Base-by-base conservation (phyloP, 2,888 invertebrate genomes). In the Cosmia pyralina region DNA sequence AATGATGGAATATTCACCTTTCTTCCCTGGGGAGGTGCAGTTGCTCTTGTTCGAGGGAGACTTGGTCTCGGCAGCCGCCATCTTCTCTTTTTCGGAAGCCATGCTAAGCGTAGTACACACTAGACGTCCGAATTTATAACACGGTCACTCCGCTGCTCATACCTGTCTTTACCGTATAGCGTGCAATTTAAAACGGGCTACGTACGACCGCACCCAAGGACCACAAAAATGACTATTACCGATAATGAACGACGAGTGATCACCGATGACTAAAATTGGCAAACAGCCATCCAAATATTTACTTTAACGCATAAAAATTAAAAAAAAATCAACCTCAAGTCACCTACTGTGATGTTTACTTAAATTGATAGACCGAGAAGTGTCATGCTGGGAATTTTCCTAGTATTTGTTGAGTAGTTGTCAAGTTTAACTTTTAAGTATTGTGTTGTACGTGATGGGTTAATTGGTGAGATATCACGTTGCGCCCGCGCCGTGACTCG, bases 11-110 rank as follows among this genome's bases (percentile, higher is more conserved):
- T 83, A 85, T 81, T 90, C 94, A 96, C 96, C 96, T 96, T 96
- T 96, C 88, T 96, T 96, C 81, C 94, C 96, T 28, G 96, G 96
- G 76, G 96, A 96, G 72, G 96, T 93, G 90, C 94, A 94, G 92
- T 96, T 96, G 90, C 93, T 94, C 92, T 93, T 95, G 90, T 94
- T 95, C 70, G 94, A 94, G 59, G 96, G 95, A 80, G 96, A 96
- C 90, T 96, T 96, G 83, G 93, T 87, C 83, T 95, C 95, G 77
- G 94, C 93, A 71, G 94, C 92, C 79, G 95, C 96, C 96, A 96
- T 96, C 90, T 95, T 96, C 91, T 94, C 95, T 89, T 96, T 96
- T 88, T 95, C 96, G 82, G 95, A 92, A 88, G 93, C 94, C 96
- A 96, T 96, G 87, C 76, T 85, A 89, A 90, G 89, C 90, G 90